Evolutionary conservation across 2,888 invertebrate species (phyloP).

Genomic region (Scotopteryx bipunctaria): DNA sequence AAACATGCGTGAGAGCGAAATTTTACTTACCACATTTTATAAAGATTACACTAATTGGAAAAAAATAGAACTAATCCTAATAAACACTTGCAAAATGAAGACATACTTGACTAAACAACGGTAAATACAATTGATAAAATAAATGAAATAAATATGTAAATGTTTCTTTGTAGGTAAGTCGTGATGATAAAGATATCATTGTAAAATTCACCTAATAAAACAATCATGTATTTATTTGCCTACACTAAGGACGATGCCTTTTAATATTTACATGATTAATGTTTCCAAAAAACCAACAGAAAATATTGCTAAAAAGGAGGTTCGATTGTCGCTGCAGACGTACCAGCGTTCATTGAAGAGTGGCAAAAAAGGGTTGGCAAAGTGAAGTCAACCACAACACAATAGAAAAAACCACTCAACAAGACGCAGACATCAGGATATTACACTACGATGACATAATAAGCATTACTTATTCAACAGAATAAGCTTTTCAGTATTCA

Average conservation of each 20-base stretch:
- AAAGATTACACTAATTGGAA: too few species aligned
- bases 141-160: constrained; percentile 7
- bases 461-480: constrained; percentile 33
- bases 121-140: constrained; percentile 5
- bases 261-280: background rate
- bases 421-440: constrained; percentile 14
- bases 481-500: constrained; percentile 28
- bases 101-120: constrained; percentile 13
- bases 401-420: constrained; percentile 8
- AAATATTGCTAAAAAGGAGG: too few species aligned
- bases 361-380: too few species aligned
- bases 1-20: too few species aligned
- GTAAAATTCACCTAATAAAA: constrained; percentile 12
- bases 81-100: too few species aligned
- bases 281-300: background rate
- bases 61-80: too few species aligned
- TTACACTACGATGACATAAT: constrained; percentile 23
- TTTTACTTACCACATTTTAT: too few species aligned
- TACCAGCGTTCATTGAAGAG: too few species aligned
- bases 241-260: background rate
- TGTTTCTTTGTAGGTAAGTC: constrained; percentile 6
- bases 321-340: too few species aligned
- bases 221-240: background rate
- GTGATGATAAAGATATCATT: constrained; percentile 13
- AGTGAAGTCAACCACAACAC: background rate